These are phyloP conservation scores for Ictalurus punctatus DNA, from an alignment of 2,113 vertebrate species.

Conservation along the genomic window DNA sequence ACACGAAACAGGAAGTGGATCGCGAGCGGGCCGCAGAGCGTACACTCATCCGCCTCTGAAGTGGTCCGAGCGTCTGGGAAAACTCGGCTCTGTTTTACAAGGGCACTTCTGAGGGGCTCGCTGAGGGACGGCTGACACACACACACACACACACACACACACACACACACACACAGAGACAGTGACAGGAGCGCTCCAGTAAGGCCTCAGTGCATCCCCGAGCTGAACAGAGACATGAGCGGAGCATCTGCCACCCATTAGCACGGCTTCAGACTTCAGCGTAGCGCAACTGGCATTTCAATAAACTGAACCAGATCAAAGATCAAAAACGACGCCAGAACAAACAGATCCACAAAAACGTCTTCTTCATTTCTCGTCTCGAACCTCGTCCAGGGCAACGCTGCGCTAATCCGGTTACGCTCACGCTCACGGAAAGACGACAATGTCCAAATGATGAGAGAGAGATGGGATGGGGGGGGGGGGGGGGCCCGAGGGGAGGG, in stretches of 20 bases:
- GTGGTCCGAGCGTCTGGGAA: slow-evolving; percentile 40
- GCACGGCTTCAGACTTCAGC: not conserved
- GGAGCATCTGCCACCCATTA: slow-evolving; percentile 39
- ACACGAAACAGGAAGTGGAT: slow-evolving; percentile 42
- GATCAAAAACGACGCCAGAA: slow-evolving; percentile 22
- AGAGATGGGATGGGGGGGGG: not conserved
- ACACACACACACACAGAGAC: not conserved
- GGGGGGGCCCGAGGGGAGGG: too few relatives aligned
- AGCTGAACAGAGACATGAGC: slow-evolving; percentile 18
- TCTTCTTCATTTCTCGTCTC: slow-evolving; percentile 22
- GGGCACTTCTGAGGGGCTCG: slow-evolving; percentile 38
- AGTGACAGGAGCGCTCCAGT: slow-evolving; percentile 27
- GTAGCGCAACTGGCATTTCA: slow-evolving; percentile 11
- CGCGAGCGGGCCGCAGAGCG: slow-evolving; percentile 19
- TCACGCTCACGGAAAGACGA: not conserved
- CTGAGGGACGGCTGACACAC: slow-evolving; percentile 29
- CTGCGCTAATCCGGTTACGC: slow-evolving; percentile 5
- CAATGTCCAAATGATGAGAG: not conserved
- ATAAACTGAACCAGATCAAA: slow-evolving; percentile 29
- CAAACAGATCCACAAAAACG: slow-evolving; percentile 34
- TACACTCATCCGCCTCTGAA: slow-evolving; percentile 25
- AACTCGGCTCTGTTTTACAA: slow-evolving; percentile 39
- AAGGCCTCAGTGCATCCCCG: slow-evolving; percentile 19
- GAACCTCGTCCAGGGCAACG: not conserved
- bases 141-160: slow-evolving; percentile 23